A percentile compares a stretch with the other conserved stretches of the same genome.
Conservation (phyloP, 2,888 invertebrate genomes). For the Cheilosia grossa region DNA sequence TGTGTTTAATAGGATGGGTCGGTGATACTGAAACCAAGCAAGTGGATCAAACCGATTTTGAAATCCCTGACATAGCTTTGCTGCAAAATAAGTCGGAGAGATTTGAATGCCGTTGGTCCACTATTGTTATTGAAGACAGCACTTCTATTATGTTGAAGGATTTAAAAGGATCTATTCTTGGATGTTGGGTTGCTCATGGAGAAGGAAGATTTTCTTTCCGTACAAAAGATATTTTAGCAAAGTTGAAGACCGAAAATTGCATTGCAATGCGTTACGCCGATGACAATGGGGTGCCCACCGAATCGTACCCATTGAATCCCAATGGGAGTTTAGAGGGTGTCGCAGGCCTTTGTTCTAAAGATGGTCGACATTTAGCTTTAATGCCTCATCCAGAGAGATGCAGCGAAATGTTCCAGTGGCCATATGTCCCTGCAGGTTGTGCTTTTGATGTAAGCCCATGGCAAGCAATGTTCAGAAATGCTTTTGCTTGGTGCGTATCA, state of each 20-base stretch:
- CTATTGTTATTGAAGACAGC: conserved; percentile 88
- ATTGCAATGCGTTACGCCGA: conserved; percentile 93
- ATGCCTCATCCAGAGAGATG: conserved; percentile 99
- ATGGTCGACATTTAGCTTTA: conserved; percentile 97
- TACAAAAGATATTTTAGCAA: conserved; percentile 83
- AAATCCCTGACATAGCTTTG: conserved; percentile 87
- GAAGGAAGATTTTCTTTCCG: conserved; percentile 92
- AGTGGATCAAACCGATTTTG: conserved; percentile 71
- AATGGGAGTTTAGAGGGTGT: conserved; percentile 94
- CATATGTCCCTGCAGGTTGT: conserved; percentile 86
- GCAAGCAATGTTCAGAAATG: conserved; percentile 96
- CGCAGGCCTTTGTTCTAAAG: conserved; percentile 93
- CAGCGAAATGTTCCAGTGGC: conserved; percentile 95
- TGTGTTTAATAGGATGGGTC: conserved; percentile 97
- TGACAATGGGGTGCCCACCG: conserved; percentile 89
- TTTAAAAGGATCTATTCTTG: conserved; percentile 95
- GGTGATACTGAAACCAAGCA: conserved; percentile 84
- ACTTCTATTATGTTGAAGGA: conserved; percentile 92
- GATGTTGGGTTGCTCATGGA: conserved; percentile 98
- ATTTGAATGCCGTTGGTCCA: conserved; percentile 91
- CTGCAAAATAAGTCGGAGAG: conserved; percentile 95
- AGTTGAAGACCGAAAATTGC: conserved; percentile 86
- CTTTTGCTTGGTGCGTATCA: conserved; percentile 87
- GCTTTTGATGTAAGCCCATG: conserved; percentile 90
- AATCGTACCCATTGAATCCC: conserved; percentile 96